These are phyloP conservation scores for Icerya purchasi DNA, from an alignment of 2,888 invertebrate genomes.

Conservation along the genomic window DNA sequence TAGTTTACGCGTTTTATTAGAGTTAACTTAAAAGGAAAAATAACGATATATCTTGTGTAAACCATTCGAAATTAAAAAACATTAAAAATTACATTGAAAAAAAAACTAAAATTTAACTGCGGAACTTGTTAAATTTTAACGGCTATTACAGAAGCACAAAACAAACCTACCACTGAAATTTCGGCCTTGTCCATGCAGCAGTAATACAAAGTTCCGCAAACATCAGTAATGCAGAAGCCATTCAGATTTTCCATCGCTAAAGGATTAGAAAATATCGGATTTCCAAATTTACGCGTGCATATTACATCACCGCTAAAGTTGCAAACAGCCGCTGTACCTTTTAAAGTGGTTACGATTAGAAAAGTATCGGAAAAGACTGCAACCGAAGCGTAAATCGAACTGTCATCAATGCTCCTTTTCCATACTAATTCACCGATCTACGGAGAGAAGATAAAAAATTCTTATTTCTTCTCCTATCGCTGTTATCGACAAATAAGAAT, in stretches of 20 bases:
- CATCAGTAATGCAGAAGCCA: conserved; percentile 1
- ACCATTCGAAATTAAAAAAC: too few species aligned
- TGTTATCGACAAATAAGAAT: background rate
- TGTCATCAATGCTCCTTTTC: conserved; percentile 26
- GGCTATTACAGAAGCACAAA: too few species aligned
- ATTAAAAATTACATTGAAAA: too few species aligned
- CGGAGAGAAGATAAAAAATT: too few species aligned
- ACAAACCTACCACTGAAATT: too few species aligned
- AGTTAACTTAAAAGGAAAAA: too few species aligned
- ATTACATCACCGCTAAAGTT: conserved; percentile 1
- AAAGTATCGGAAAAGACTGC: background rate
- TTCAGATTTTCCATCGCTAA: background rate
- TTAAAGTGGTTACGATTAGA: conserved; percentile 6
- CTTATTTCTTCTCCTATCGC: too few species aligned
- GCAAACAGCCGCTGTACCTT: conserved; percentile 3
- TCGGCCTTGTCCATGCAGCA: too few species aligned
- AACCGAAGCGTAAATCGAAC: conserved; percentile 6
- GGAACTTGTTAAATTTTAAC: too few species aligned
- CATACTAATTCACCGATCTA: conserved; percentile 24
- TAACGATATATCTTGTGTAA: too few species aligned
- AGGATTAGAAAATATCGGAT: conserved; percentile 10
- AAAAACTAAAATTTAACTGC: too few species aligned
- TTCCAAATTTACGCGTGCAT: background rate
- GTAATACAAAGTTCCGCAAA: conserved; percentile 21
- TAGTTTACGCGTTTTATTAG: too few species aligned